Conservation (phyloP, 2,113 vertebrate genomes). For the Micromys minutus region DNA sequence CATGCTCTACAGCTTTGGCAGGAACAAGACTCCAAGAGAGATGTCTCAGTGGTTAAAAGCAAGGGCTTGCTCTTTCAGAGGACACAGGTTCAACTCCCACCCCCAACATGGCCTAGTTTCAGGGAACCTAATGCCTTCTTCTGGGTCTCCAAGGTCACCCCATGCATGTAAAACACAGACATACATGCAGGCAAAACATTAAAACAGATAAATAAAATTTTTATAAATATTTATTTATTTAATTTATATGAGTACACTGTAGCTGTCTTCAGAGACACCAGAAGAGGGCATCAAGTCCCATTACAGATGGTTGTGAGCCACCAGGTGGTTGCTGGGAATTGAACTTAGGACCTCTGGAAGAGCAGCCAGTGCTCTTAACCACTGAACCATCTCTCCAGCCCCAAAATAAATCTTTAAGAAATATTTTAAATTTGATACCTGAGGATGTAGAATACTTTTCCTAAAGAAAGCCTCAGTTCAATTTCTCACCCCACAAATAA, state of each 20-base stretch:
- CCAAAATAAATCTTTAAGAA: neutral
- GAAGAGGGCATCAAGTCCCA: too few relatives aligned
- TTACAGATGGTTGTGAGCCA: too few relatives aligned
- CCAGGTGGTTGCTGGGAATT: too few relatives aligned
- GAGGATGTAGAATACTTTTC: neutral
- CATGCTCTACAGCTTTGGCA: neutral
- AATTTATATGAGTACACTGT: too few relatives aligned
- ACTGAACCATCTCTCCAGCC: too few relatives aligned
- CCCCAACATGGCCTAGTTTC: neutral
- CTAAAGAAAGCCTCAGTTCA: neutral
- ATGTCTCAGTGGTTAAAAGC: neutral
- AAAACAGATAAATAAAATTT: neutral
- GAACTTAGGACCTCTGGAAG: too few relatives aligned
- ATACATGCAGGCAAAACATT: neutral
- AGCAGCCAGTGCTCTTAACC: too few relatives aligned
- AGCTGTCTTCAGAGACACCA: too few relatives aligned
- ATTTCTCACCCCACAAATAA: neutral
- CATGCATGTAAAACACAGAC: neutral
- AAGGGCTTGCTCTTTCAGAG: neutral
- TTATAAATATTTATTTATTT: too few relatives aligned
- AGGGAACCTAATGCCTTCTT: neutral
- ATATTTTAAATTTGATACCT: neutral
- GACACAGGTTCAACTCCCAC: neutral
- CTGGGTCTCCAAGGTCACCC: neutral
- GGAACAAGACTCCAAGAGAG: neutral